Base-by-base conservation (phyloP, 1,140 invertebrate species). In the Conopomorpha cramerella region DNA sequence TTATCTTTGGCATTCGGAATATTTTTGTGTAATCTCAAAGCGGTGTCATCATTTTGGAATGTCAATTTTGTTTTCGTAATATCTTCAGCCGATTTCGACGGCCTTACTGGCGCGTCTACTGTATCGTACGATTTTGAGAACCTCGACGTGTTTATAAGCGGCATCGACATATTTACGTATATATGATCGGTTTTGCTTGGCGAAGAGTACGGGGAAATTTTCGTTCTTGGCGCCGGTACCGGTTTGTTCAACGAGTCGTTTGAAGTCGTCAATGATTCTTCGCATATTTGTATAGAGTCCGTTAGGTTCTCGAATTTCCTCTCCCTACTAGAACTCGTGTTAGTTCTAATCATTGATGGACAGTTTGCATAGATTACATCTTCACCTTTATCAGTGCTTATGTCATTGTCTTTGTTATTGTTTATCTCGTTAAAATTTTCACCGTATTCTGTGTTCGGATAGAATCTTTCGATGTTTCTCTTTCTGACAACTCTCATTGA, bases 281-380 rank as follows among this genome's bases (percentile, higher is more conserved):
- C 76, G 39, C 50, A 78, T 27, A 71, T 55, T 66, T 71, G 74
- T 41, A 78, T 77, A 2, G 77, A 77, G 45, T 78, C 76, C 12
- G 70, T 77, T 30, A 80, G 47, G 43, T 81, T 81, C 46, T 81
- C 77, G 48, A 72, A 72, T 27, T 56, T 46, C 38, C 70, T 62
- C 2, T 67, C 48, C 14, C 64, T 66, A 44, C 60, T 71, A 37
- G 71, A 63, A 43, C 68, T 54, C 3, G 67, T 62, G 36, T 57
- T 64, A 1, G 60, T 41, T 48, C 55, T 64, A 2, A 64, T 36
- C 7, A 68, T 16, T 1, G 61, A 54, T 7, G 67, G 62, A 53
- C 55, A 76, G 26, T 76, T 76, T 11, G 58, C 67, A 32, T 76
- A 76, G 30, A 76, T 68, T 29, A 55, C 63, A 38, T 61, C 51